Base-by-base conservation (phyloP, 2,113 vertebrate genomes). In the Cololabis saira region DNA sequence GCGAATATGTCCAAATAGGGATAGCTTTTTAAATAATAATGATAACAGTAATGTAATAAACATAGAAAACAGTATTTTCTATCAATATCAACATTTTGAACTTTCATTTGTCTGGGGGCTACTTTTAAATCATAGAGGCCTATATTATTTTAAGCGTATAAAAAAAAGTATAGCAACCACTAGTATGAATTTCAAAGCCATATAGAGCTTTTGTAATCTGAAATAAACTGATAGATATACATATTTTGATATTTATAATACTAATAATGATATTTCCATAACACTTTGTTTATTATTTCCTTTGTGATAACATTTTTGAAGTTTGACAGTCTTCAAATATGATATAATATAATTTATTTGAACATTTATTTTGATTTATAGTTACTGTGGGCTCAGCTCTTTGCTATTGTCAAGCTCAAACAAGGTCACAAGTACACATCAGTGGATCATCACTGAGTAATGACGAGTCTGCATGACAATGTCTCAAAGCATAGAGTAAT, bases 1-100 rank as follows among this genome's bases (percentile, higher is more conserved):
- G 54, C 24, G 7, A 76, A 47, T 15, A 56, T 68, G 10, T 72
- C 75, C 66, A 82, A 74, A 82, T 70, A 73, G 74, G 57, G 60
- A 67, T 65, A 15, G 4, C 15, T 56, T 60, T 59, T 3, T 62
- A 27, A 27, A 27, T 3, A 27, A 27, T 27, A 27, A 27, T 27
- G 24, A 27, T 5, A 27, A 27, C 24, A 2, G 19, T 68, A 14
- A 5, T 75, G 27, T 7, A 47, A 17, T 14, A 50, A 50, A 41
- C 19, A 12, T 4, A 53, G 4, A 24, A 53, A 58, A 22, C 0
- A 15, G 19, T 10, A 12, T 40, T 63, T 56, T 41, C 1, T 48
- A 41, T 50, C 10, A 21, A 50, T 15, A 0, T 22, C 5, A 16
- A 45, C 65, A 10, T 14, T 41, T 4, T 58, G 27, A 33, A 33